Base-by-base conservation (phyloP, 2,888 invertebrate species). In the Prosopocoilus inquinatus region DNA sequence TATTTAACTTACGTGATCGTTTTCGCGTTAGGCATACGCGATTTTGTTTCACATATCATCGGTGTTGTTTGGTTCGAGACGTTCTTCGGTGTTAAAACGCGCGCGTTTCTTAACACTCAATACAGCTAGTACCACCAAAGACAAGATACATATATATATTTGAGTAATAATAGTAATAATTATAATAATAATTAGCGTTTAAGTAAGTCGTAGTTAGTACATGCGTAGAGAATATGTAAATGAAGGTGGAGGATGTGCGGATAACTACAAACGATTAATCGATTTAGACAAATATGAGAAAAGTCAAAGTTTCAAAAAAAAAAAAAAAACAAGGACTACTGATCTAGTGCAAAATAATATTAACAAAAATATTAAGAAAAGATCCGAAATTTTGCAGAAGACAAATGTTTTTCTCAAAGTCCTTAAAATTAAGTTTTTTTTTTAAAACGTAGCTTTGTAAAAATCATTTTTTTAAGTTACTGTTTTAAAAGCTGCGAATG, bases 81-180 rank as follows among this genome's bases (percentile, higher is more conserved):
- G 20, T 47, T 53, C 20, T n/a, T 33, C 41, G 41, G 46, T 47
- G 53, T 53, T 53, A 47, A 53, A 47, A 53, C 46, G 8, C 28
- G n/a, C n/a, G 9, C 38, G 47, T 53, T n/a, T 53, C 46, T 53
- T 53, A 53, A 53, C 53, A 47, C 39, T 34, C 46, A 45, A 53
- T 53, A 33, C 53, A 53, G 53, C 53, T 53, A 39, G 46, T 53
- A 53, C 53, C 53, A 46, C 46, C 46, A 47, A 53, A 53, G 47
- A 32, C 47, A 46, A 53, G 11, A 53, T 53, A 53, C 34, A 47
- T 53, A 33, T 47, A 12, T 44, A 50, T 35, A 35, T 35, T 13
- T 35, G 32, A 51, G 33, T 13, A 41, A 51, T 32, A 41, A 51
- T 44, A 34, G 32, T 51, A 51, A 20, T 20, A 38, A 33, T n/a